phyloP scores from a whole-genome alignment of 1,140 invertebrate genomes.

The Globodera ellingtonae region DNA sequence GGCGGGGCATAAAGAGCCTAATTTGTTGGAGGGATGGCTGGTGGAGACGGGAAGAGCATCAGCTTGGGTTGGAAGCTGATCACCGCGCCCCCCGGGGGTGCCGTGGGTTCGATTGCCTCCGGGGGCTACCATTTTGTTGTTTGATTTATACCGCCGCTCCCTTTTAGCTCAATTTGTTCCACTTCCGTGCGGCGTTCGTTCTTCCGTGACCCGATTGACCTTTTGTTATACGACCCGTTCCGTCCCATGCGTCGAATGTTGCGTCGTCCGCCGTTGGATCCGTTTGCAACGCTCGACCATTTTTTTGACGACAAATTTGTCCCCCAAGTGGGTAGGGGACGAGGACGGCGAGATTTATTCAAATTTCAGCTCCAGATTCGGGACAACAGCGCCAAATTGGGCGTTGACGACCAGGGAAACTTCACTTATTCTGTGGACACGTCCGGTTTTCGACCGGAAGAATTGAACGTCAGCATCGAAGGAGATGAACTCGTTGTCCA shows the following conservation, averaged over 20 bases:
- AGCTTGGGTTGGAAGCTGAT: too few species aligned
- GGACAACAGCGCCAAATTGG: conserved; percentile 8
- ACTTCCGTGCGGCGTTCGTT: not conserved
- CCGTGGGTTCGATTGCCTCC: too few species aligned
- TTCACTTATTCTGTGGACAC: conserved; percentile 18
- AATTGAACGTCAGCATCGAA: conserved; percentile 2
- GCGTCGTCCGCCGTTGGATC: not conserved
- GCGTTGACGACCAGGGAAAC: not conserved
- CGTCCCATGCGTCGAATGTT: not conserved
- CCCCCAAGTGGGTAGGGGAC: not conserved
- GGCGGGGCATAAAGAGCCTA: too few species aligned
- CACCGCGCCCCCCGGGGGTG: too few species aligned
- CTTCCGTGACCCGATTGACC: not conserved
- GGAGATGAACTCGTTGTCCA: conserved; percentile 1
- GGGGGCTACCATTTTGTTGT: too few species aligned
- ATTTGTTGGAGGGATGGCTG: too few species aligned
- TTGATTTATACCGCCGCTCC: too few species aligned
- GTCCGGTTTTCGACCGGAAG: conserved; percentile 8
- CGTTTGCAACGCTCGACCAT: not conserved
- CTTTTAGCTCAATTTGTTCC: conserved; percentile 4
- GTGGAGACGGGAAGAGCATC: too few species aligned
- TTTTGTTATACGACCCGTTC: conserved; percentile 6
- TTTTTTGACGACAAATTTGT: not conserved
- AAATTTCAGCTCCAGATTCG: conserved; percentile 3
- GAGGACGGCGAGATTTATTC: not conserved